Percentiles rank a stretch among this genome's conserved stretches.
These are phyloP conservation scores for Heterotis niloticus DNA, from an alignment of 2,113 vertebrate genomes.

Conservation along the genomic window DNA sequence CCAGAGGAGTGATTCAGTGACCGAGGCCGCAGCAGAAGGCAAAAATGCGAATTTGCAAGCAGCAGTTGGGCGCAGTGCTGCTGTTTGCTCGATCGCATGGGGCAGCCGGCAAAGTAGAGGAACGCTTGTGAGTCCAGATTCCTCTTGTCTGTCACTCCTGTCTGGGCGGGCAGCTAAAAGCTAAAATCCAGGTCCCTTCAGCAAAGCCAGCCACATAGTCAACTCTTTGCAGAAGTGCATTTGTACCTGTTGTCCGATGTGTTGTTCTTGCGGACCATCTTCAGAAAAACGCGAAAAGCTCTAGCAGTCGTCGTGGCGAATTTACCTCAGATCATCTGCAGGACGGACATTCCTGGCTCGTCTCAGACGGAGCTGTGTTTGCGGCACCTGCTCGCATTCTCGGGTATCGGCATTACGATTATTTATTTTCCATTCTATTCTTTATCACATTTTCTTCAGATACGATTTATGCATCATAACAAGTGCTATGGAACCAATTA, in stretches of 20 bases:
- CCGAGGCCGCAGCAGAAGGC: constrained; percentile 11
- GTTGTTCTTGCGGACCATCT: background rate
- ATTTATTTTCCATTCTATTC: constrained; percentile 10
- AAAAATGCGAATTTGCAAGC: constrained; percentile 58
- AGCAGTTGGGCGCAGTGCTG: constrained; percentile 49
- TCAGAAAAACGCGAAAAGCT: constrained; percentile 11
- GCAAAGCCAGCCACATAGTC: too few relatives aligned
- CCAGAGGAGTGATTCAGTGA: constrained; percentile 23
- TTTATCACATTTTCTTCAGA: constrained; percentile 45
- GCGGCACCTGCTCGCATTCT: too few relatives aligned
- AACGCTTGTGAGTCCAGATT: background rate
- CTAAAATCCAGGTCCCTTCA: background rate
- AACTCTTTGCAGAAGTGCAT: too few relatives aligned
- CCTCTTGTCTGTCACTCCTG: background rate
- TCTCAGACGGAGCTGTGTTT: too few relatives aligned
- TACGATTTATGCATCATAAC: constrained; percentile 44
- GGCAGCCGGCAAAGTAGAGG: background rate
- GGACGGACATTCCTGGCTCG: constrained; percentile 33
- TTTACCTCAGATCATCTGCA: constrained; percentile 43
- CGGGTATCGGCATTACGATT: constrained; percentile 37
- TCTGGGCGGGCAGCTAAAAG: background rate
- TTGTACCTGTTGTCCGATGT: background rate
- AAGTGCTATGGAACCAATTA: constrained; percentile 63
- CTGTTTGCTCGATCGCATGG: constrained; percentile 42
- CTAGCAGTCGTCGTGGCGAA: constrained; percentile 18